Percentiles rank a stretch among this genome's conserved stretches.
phyloP scores from a whole-genome alignment of 2,797 vertebrate species.

The Steatocranus sp. region DNA sequence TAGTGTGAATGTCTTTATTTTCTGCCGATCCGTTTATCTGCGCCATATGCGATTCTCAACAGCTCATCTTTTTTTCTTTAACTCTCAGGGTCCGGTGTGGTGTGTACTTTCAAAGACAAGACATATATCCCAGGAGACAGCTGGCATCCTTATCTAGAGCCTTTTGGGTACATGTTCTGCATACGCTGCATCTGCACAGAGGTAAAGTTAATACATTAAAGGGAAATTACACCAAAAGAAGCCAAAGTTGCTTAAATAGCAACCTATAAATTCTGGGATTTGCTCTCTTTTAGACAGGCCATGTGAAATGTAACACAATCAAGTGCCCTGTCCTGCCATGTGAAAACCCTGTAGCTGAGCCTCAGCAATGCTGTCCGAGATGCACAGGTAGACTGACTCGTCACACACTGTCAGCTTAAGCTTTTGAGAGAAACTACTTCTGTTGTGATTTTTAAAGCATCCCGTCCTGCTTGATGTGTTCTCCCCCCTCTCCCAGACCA shows the following conservation, averaged over 20 bases:
- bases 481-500: slow-evolving; percentile 63
- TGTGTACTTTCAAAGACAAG: slow-evolving; percentile 90
- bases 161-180: slow-evolving; percentile 90
- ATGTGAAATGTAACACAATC: slow-evolving; percentile 86
- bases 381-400: slow-evolving; percentile 79
- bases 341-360: slow-evolving; percentile 80
- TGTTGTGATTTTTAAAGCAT: neutral
- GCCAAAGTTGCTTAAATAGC: neutral
- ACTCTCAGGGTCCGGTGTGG: slow-evolving; percentile 72
- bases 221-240: neutral
- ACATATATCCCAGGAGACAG: slow-evolving; percentile 86
- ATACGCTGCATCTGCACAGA: slow-evolving; percentile 89
- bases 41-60: neutral
- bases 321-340: slow-evolving; percentile 86
- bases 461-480: neutral
- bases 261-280: neutral
- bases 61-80: slow-evolving; percentile 17
- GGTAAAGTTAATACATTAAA: slow-evolving; percentile 60
- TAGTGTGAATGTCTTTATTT: neutral
- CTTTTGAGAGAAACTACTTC: neutral
- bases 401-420: neutral
- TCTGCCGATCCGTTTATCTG: neutral
- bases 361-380: slow-evolving; percentile 88
- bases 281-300: slow-evolving; percentile 65
- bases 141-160: slow-evolving; percentile 95